Evolutionary conservation across 2,888 invertebrate genomes (phyloP).

Genomic region (Thymelicus sylvestris): DNA sequence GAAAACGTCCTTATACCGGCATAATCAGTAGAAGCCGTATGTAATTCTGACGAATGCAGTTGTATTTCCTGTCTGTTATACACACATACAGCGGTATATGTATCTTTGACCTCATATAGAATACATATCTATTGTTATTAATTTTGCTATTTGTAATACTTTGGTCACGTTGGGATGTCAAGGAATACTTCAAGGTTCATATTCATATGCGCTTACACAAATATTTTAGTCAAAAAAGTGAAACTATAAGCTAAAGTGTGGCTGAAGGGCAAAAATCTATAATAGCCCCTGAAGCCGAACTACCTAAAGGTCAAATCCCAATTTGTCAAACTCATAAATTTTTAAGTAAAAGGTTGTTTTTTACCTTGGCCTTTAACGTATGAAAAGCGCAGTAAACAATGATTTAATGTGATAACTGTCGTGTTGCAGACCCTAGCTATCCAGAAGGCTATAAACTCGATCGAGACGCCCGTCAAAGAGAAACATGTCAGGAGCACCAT

Average conservation of each 20-base stretch:
- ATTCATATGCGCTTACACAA: no score
- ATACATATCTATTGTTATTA: not conserved
- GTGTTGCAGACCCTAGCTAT: conserved; percentile 91
- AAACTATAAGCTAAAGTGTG: no score
- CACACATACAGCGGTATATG: not conserved
- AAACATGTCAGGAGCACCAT: conserved; percentile 99
- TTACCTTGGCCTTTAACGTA: no score
- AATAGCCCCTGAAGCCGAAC: no score
- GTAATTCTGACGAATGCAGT: conserved; percentile 22
- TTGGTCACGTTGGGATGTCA: no score
- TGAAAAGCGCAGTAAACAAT: no score
- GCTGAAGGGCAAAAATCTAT: no score
- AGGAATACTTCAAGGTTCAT: no score
- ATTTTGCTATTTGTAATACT: not conserved
- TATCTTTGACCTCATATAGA: not conserved
- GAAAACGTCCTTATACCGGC: conserved; percentile 29
- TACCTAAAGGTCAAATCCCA: no score
- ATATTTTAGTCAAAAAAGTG: no score
- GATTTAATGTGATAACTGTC: not conserved
- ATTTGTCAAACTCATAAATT: no score
- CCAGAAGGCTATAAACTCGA: conserved; percentile 95
- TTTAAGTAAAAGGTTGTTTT: no score
- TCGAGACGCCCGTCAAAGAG: conserved; percentile 97
- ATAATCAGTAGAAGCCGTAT: conserved; percentile 16
- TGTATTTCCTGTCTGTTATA: not conserved